Evolutionary conservation across 2,113 vertebrate genomes (phyloP).

Genomic region (Spilogale gracilis): DNA sequence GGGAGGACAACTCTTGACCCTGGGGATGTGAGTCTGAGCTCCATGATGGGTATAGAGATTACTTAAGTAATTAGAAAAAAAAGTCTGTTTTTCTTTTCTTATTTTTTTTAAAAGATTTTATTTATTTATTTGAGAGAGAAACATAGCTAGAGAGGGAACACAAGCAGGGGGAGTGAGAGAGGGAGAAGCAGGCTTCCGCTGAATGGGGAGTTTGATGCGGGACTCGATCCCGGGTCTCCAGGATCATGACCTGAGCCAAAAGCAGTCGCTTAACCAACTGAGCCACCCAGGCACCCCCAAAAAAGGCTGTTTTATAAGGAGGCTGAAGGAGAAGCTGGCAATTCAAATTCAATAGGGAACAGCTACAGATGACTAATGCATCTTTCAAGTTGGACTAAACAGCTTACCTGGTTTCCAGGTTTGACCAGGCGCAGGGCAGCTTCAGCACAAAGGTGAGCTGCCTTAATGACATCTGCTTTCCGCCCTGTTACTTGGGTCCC

Average conservation of each 20-base stretch:
- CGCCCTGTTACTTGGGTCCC: conserved; percentile 94
- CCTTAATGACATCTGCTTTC: conserved; percentile 97
- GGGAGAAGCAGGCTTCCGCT: too few species aligned
- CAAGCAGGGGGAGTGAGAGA: too few species aligned
- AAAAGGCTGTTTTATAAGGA: neutral
- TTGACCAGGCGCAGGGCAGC: conserved; percentile 98
- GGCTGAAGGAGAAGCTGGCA: neutral
- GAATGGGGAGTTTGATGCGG: too few species aligned
- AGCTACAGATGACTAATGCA: neutral
- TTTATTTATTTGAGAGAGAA: too few species aligned
- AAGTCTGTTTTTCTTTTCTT: neutral
- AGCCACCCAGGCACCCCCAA: too few species aligned
- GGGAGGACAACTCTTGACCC: neutral
- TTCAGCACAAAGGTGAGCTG: conserved; percentile 97
- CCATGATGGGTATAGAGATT: neutral
- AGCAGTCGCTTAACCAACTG: too few species aligned
- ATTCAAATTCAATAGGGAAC: neutral
- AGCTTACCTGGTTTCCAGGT: conserved; percentile 96
- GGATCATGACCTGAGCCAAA: too few species aligned
- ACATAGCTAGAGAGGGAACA: too few species aligned
- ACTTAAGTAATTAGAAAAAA: neutral
- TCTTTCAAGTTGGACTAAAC: neutral
- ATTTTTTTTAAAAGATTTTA: too few species aligned
- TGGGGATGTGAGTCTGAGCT: neutral
- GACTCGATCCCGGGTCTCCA: too few species aligned